These are phyloP conservation scores for Sorex araneus DNA, from an alignment of 2,113 vertebrate species.

Conservation along the genomic window DNA sequence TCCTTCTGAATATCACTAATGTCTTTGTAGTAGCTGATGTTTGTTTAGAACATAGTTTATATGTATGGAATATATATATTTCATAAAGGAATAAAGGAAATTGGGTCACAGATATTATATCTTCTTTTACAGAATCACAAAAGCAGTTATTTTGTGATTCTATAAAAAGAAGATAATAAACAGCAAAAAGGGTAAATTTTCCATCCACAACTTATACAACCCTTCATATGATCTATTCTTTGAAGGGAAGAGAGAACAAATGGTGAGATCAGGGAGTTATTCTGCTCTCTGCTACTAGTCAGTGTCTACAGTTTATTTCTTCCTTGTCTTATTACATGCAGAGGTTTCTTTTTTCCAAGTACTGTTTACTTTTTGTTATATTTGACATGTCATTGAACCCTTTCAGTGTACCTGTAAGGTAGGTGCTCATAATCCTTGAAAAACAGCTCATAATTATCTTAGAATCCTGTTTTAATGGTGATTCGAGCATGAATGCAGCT, in stretches of 20 bases:
- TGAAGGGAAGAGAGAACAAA: neutral
- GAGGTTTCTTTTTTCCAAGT: neutral
- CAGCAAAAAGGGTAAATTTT: neutral
- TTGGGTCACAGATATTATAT: neutral
- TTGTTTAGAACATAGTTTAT: neutral
- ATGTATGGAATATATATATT: neutral
- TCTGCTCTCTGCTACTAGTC: neutral
- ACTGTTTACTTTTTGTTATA: neutral
- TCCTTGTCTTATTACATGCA: neutral
- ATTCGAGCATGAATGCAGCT: neutral
- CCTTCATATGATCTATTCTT: neutral
- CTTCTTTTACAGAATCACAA: too few species aligned
- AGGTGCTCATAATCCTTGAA: neutral
- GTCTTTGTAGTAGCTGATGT: neutral
- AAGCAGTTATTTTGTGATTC: neutral
- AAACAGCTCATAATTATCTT: neutral
- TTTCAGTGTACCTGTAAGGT: neutral
- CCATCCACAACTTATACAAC: neutral
- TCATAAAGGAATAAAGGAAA: conserved; percentile 5
- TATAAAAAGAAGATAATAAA: neutral
- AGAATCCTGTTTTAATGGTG: neutral
- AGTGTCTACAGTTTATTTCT: neutral
- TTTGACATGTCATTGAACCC: neutral
- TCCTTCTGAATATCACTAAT: neutral
- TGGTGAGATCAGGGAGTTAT: neutral